Base-by-base conservation (phyloP, 2,797 vertebrate species). In the Ara ararauna region DNA sequence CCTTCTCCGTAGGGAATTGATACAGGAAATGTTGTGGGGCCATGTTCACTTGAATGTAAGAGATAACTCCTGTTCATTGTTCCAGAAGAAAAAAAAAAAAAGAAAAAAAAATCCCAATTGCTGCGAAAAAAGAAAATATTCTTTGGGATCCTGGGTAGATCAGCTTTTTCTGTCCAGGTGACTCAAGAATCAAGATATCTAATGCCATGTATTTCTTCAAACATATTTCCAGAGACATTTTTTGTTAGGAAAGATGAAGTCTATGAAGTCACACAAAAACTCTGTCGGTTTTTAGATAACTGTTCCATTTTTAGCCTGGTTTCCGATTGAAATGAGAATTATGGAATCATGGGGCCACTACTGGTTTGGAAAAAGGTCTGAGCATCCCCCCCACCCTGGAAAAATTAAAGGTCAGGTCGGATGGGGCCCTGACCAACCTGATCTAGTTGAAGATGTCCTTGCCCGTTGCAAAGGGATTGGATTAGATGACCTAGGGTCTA, bases 11-110 rank as follows among this genome's bases (percentile, higher is more conserved):
- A 87, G 96, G 89, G 96, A 93, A 60, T 47, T 66, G 62, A 92
- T 94, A 79, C 92, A 96, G 96, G 96, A 96, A 96, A 92, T 87
- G 89, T 93, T 94, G 90, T 94, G 93, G 68, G 93, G 66, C 93
- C 81, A 27, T 45, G 40, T 66, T 93, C 86, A 24, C 47, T 95
- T 91, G 77, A 94, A 89, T 66, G 68, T 70, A 87, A 93, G 66
- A 94, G 94, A 96, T 89, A 96, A 95, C 48, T 96, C 84, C 84
- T 92, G 47, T 66, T 92, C 96, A 93, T 96, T 96, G 93, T 96
- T 96, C 51, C 62, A 70, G 53, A 9, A 11, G 0, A 7, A 29
- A 38, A 56, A 76, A 79, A 47, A 10, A 20, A 34, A 9, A 51
- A 6, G 16, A 21, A 27, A 62, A 62, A 23, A 11, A 64, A 44